These are phyloP conservation scores for Mythimna lalbum DNA, from an alignment of 2,888 invertebrate genomes.

Conservation along the genomic window DNA sequence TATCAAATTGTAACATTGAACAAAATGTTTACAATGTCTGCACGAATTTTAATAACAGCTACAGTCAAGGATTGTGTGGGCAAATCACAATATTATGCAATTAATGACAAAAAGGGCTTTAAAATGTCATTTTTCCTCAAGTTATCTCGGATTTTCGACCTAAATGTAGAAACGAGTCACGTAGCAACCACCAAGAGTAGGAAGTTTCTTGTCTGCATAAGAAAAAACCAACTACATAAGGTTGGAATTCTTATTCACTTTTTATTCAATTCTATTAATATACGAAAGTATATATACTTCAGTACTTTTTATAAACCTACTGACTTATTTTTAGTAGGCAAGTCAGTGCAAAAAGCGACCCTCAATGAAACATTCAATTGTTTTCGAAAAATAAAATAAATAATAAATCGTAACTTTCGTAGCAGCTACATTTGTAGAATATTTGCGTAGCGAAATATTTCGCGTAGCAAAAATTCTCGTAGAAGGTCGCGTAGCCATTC, in stretches of 20 bases:
- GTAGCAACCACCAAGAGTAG: background rate
- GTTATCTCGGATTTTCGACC: constrained; percentile 8
- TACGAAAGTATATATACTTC: background rate
- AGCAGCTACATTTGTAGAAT: constrained; percentile 8
- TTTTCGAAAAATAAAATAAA: too few relatives aligned
- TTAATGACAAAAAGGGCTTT: background rate
- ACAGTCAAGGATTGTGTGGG: constrained; percentile 34
- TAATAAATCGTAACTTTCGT: background rate
- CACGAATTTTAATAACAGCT: constrained; percentile 52
- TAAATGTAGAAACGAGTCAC: background rate
- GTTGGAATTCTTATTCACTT: background rate
- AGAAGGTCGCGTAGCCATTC: constrained; percentile 41
- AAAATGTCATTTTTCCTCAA: constrained; percentile 38
- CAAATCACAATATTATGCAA: constrained; percentile 20
- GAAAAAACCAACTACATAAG: background rate
- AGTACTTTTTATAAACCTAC: background rate
- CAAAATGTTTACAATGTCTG: constrained; percentile 59
- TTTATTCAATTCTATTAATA: background rate
- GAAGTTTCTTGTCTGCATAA: background rate
- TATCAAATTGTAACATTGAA: constrained; percentile 55
- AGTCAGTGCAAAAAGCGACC: background rate
- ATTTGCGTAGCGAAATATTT: constrained; percentile 38
- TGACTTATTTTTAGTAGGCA: background rate
- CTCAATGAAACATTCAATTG: background rate
- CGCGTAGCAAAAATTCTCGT: constrained; percentile 50